phyloP scores from a whole-genome alignment of 2,113 vertebrate species.

The Sorex fumeus region DNA sequence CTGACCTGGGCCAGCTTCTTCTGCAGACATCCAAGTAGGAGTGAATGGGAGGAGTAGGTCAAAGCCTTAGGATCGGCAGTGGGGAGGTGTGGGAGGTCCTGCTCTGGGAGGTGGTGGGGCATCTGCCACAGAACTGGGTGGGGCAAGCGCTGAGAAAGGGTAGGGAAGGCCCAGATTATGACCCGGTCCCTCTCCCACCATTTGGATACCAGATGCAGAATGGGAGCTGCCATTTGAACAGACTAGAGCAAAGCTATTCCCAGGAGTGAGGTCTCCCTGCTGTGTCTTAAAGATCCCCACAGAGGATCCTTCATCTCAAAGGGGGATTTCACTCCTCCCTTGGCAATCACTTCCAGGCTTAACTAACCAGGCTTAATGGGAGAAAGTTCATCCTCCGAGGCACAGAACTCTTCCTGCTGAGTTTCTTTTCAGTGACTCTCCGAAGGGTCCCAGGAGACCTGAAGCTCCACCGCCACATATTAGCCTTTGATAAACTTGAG shows the following conservation, averaged over 20 bases:
- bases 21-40: background rate
- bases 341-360: conserved; percentile 38
- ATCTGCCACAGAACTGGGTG: background rate
- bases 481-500: conserved; percentile 26
- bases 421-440: conserved; percentile 33
- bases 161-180: background rate
- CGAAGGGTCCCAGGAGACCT: background rate
- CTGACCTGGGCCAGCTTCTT: background rate
- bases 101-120: background rate
- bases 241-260: conserved; percentile 55
- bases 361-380: background rate
- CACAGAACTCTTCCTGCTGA: background rate
- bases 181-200: conserved; percentile 56
- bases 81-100: background rate
- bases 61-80: background rate
- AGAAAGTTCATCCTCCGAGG: conserved; percentile 58
- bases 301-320: conserved; percentile 28
- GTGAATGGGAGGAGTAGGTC: background rate
- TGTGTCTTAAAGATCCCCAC: conserved; percentile 31
- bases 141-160: background rate
- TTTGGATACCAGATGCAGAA: conserved; percentile 75
- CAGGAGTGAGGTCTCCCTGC: background rate
- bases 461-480: background rate
- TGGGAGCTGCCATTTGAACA: conserved; percentile 55
- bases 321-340: conserved; percentile 35